Base-by-base conservation (phyloP, 1,140 invertebrate species). In the Neotoxoptera formosana region DNA sequence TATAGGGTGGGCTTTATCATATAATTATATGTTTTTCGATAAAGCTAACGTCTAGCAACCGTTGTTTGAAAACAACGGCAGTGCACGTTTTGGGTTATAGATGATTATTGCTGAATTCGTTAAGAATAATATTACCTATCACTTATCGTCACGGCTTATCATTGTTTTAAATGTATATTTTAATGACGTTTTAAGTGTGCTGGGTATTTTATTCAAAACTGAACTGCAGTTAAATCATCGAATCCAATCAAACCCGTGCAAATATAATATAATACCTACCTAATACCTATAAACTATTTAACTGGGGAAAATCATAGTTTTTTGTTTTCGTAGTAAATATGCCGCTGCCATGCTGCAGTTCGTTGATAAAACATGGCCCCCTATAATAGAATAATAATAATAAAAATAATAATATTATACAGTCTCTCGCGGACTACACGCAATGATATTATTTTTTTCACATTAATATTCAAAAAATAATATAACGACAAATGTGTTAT, bases 391-490 rank as follows among this genome's bases (percentile, higher is more conserved):
- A 56, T n/a, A n/a, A 9, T 53, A 53, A 60, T 60, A 60, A 23
- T 25, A n/a, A n/a, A n/a, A 17, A n/a, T 67, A 53, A 53, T 23
- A 51, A 2, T 76, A 30, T 6, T 76, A 76, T 20, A 17, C 60
- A 67, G 11, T 76, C 0, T 76, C 60, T 14, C 30, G 30, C 14
- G n/a, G 60, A 14, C 30, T n/a, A 34, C 2, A 76, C 60, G 60
- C 30, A 76, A 76, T 76, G 60, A 76, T 76, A 53, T 76, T 20
- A 53, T 76, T n/a, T 67, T 41, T 60, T 76, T 76, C 23, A 4
- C 60, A 76, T 76, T 76, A 76, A 76, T 76, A 76, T 76, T 76
- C 60, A 76, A 76, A 67, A 76, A n/a, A 76, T 76, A 76, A 76
- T 76, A 76, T 76, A 76, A 34, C 30, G n/a, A 76, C 60, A 76